Evolutionary conservation across 2,888 invertebrate species (phyloP).

Genomic region (Drosophila meridiana): DNA sequence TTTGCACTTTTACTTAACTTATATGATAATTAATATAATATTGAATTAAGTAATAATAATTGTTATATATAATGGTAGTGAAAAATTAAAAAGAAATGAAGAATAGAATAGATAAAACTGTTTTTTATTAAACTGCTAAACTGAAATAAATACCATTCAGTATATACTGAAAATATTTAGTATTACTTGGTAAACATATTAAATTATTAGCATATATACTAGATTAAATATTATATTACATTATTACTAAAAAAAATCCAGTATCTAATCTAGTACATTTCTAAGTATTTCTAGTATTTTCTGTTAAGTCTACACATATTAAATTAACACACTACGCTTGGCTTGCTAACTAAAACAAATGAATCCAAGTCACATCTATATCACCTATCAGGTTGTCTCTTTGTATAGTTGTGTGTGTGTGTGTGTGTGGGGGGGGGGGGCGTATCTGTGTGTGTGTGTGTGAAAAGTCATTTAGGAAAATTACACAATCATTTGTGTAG

Average conservation of each 20-base stretch:
- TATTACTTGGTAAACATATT: not conserved
- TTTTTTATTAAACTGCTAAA: too few relatives aligned
- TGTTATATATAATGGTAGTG: too few relatives aligned
- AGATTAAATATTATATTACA: not conserved
- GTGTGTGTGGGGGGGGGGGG: not conserved
- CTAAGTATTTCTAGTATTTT: not conserved
- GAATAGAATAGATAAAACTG: too few relatives aligned
- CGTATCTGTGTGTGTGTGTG: constrained; percentile 39
- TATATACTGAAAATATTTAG: too few relatives aligned
- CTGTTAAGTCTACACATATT: too few relatives aligned
- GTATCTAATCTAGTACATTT: not conserved
- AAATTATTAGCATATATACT: not conserved
- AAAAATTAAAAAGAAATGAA: too few relatives aligned
- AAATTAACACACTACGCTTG: not conserved
- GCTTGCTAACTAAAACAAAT: not conserved
- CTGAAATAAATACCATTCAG: too few relatives aligned
- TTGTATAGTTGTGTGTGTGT: not conserved
- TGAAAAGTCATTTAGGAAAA: constrained; percentile 59
- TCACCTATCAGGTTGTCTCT: constrained; percentile 4
- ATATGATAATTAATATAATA: not conserved
- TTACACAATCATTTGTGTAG: constrained; percentile 61
- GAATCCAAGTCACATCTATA: not conserved
- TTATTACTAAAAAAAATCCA: too few relatives aligned
- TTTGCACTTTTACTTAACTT: not conserved
- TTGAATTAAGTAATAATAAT: too few relatives aligned